phyloP scores from a whole-genome alignment of 2,113 vertebrate species.

The Coptodon rendalli region DNA sequence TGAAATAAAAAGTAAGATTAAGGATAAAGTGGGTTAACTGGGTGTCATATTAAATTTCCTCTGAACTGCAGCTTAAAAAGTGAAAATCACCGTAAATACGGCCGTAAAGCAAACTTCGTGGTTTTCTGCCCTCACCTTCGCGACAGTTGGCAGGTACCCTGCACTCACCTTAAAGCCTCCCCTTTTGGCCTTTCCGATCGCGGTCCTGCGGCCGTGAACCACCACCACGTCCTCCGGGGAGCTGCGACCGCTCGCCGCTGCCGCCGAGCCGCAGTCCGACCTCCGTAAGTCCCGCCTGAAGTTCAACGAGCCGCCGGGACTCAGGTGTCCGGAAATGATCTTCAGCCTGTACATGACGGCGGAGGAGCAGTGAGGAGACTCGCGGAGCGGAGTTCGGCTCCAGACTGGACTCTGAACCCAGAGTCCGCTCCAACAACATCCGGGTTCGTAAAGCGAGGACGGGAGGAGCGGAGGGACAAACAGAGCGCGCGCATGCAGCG shows the following conservation, averaged over 20 bases:
- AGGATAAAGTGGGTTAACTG: not conserved
- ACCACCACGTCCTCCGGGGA: constrained; percentile 47
- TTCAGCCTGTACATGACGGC: constrained; percentile 25
- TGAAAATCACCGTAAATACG: not conserved
- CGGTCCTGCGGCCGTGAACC: constrained; percentile 46
- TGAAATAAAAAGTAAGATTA: not conserved
- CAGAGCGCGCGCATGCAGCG: not conserved
- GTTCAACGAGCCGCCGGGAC: not conserved
- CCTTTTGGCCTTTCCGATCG: constrained; percentile 34
- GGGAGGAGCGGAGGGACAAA: not conserved
- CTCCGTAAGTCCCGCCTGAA: not conserved
- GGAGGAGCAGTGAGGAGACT: not conserved
- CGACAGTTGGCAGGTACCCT: not conserved
- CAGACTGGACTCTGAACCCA: not conserved
- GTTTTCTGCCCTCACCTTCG: not conserved
- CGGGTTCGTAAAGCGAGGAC: not conserved
- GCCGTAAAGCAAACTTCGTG: not conserved
- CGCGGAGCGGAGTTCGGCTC: not conserved
- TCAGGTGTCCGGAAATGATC: constrained; percentile 41
- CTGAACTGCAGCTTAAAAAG: not conserved
- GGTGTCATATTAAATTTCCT: not conserved
- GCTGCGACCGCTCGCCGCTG: not conserved
- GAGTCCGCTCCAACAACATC: not conserved
- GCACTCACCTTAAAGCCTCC: constrained; percentile 42
- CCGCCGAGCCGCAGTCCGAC: not conserved